These are phyloP conservation scores for Lutraria rhynchaena DNA, from an alignment of 1,140 invertebrate genomes.

Conservation along the genomic window DNA sequence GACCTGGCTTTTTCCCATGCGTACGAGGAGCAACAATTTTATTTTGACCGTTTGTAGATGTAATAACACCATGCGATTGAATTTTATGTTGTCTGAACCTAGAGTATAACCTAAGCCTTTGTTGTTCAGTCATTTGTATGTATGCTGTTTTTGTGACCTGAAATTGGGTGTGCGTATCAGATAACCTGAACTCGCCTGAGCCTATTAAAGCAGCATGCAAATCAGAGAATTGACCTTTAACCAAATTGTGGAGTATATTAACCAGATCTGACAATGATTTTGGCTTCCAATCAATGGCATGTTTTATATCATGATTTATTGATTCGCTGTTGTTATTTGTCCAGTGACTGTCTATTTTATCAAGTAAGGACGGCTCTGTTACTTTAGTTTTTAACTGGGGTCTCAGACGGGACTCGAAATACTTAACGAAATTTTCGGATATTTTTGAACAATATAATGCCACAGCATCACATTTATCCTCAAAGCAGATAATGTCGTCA, in stretches of 20 bases:
- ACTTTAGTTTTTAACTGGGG: conserved; percentile 14
- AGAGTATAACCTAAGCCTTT: conserved; percentile 1
- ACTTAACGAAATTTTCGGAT: conserved; percentile 53
- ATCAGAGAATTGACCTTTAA: conserved; percentile 32
- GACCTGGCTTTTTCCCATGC: background rate
- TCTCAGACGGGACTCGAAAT: conserved; percentile 23
- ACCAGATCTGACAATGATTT: conserved; percentile 35
- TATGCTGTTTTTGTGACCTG: conserved; percentile 1
- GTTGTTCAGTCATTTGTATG: conserved; percentile 6
- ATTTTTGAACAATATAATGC: conserved; percentile 7
- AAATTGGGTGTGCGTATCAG: background rate
- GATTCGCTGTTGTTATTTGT: conserved; percentile 57
- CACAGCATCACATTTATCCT: conserved; percentile 35
- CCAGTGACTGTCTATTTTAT: conserved; percentile 41
- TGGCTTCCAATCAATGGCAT: conserved; percentile 31
- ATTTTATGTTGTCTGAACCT: background rate
- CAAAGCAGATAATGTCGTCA: conserved; percentile 52
- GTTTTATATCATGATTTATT: conserved; percentile 38
- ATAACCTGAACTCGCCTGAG: background rate
- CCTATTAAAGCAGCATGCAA: background rate
- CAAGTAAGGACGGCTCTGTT: background rate
- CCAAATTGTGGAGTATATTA: background rate
- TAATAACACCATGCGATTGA: background rate
- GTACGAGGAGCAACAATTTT: background rate
- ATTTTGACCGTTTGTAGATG: background rate